Evolutionary conservation across 2,797 vertebrate species (phyloP), one percentile per base, ranked within the genome.

Genomic region (Falco naumanni): DNA sequence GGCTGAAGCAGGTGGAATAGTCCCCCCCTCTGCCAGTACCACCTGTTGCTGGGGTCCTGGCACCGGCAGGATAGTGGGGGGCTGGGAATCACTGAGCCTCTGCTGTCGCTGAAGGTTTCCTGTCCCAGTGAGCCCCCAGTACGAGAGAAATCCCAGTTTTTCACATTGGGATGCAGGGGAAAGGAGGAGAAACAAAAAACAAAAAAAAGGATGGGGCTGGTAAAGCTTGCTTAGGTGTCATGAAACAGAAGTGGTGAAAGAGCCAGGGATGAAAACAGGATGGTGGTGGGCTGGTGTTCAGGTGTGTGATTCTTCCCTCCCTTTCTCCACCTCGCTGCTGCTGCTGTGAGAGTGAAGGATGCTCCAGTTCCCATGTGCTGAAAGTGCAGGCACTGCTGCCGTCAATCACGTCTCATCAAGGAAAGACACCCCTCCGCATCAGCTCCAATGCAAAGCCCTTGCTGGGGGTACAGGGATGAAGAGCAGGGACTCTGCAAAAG

Each of bases 371-470:
- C 51, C 16, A 0, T 6, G 21, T 68, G 50, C 81, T 31, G 51
- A 47, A 57, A 37, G 31, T 1, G 1, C n/a, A 63, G 56, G 60
- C 53, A 11, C 48, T 5, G 17, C 48, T 78, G 43, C 34, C 63
- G 51, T 11, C 48, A 53, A 60, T 16, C 19, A 1, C 0, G 0
- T 16, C 19, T 69, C 51, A 68, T 41, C 8, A 3, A 68, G 41
- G 26, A 43, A 39, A 69, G 39, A 51, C 66, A 51, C 22, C 33
- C 81, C 50, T 63, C 29, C 33, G 59, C 72, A 20, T 19, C 51
- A 86, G 39, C 64, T 59, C 43, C 80, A 66, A 21, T 0, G 31
- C 76, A 85, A 57, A 83, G 16, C 31, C 22, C 47, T 72, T 50
- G 9, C 74, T 68, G n/a, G 22, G 50, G 22, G 26, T 54, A 71